Evolutionary conservation across 2,113 vertebrate species (phyloP).

Genomic region (Hucho hucho): DNA sequence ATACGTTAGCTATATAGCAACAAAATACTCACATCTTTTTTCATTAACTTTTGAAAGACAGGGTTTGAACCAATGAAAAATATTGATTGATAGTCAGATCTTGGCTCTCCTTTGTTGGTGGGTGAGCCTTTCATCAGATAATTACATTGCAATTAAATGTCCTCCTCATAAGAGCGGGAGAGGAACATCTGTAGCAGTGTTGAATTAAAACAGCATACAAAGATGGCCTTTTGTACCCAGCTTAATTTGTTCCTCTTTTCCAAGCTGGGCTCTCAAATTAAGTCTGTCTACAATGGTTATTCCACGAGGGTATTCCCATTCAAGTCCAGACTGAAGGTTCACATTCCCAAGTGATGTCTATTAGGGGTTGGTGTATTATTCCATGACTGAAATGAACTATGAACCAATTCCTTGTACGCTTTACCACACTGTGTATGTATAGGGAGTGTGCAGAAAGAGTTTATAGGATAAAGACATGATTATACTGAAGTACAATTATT

Average conservation of each 20-base stretch:
- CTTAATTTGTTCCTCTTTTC: background rate
- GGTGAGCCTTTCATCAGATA: slow-evolving; percentile 14
- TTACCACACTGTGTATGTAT: background rate
- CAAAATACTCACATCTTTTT: background rate
- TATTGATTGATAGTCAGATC: slow-evolving; percentile 2
- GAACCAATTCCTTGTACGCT: background rate
- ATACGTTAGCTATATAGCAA: background rate
- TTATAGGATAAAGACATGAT: no score
- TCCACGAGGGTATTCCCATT: background rate
- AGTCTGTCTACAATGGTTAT: background rate
- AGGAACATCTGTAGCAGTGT: background rate
- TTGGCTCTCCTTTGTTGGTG: background rate
- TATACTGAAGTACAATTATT: no score
- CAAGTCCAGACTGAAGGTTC: background rate
- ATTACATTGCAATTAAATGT: slow-evolving; percentile 23
- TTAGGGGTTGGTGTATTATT: background rate
- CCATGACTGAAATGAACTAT: background rate
- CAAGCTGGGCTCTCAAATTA: slow-evolving; percentile 1
- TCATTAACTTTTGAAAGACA: background rate
- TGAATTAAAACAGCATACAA: background rate
- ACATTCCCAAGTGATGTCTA: background rate
- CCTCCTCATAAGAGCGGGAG: background rate
- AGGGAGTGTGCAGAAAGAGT: no score
- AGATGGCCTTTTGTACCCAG: background rate
- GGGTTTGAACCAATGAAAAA: background rate